Base-by-base conservation (phyloP, 35 echinoderm and acorn worm genomes). In the Ophioderma brevispina region DNA sequence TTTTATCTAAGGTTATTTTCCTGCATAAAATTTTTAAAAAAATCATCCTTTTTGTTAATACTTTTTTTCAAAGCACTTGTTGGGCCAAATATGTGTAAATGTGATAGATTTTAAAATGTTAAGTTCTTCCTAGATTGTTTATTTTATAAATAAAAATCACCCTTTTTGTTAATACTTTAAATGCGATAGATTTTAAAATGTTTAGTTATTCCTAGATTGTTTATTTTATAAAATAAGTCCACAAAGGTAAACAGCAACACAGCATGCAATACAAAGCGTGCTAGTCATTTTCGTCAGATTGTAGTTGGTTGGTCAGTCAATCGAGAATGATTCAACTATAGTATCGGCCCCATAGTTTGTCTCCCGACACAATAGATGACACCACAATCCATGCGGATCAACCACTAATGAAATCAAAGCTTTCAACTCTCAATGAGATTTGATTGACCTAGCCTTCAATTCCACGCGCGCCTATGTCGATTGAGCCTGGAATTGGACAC, bases 201-300 rank as follows among this genome's bases (percentile, higher is more conserved):
- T n/a, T n/a, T n/a, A n/a, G n/a, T n/a, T n/a, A n/a, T n/a, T n/a
- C n/a, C n/a, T n/a, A n/a, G n/a, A n/a, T 46, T 46, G 41, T 46
- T 46, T 46, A 46, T 46, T 46, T 46, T 46, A 17, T 46, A 46
- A 46, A 8, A 4, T 46, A 46, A 8, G 41, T 17, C 41, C n/a
- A n/a, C n/a, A 23, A 21, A 18, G 32, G 76, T 78, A 19, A 49
- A 46, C 81, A 83, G 40, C 81, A 83, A 43, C 81, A 39, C 33
- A 83, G 38, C 21, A 43, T 39, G 21, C 41, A 43, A 38, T 40
- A 49, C 40, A 8, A 46, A 46, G 17, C 17, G 5, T 8, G 41
- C 41, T 8, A 8, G 59, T 6, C 59, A 15, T 25, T 6, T 70
- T 1, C 15, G 10, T 13, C 1, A 30, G 28, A 70, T 70, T 70